A percentile compares a stretch with the other conserved stretches of the same genome.
These are phyloP conservation scores for Vulpes lagopus DNA, from an alignment of 2,113 vertebrate species.

Conservation along the genomic window DNA sequence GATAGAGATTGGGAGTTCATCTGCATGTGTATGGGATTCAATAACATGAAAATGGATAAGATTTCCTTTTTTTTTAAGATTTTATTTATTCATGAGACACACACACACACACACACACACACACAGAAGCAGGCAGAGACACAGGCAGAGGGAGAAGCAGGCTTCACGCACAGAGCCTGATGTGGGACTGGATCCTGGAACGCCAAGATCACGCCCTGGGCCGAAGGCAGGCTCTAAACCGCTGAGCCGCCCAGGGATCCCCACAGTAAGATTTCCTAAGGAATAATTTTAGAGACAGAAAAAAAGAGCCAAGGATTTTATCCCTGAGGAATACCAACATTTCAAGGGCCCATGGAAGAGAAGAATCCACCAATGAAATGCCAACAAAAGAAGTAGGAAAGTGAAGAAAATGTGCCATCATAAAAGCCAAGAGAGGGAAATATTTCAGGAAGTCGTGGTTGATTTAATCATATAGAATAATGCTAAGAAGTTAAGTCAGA, in stretches of 20 bases:
- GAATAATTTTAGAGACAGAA: neutral
- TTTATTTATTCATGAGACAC: too few relatives aligned
- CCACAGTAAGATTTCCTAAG: neutral
- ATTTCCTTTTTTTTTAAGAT: neutral
- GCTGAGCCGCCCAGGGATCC: too few relatives aligned
- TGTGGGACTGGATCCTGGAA: too few relatives aligned
- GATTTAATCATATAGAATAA: neutral
- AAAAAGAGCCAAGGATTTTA: neutral
- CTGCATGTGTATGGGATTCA: neutral
- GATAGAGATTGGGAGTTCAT: neutral
- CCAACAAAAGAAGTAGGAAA: neutral
- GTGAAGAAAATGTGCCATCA: neutral
- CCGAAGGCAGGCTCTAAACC: too few relatives aligned
- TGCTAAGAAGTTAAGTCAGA: neutral
- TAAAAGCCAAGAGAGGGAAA: neutral
- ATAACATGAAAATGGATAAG: neutral
- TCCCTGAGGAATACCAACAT: neutral
- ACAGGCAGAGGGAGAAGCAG: too few relatives aligned
- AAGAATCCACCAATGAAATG: neutral
- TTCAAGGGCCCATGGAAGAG: neutral
- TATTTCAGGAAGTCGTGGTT: neutral
- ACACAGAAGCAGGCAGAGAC: too few relatives aligned
- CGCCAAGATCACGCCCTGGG: too few relatives aligned
- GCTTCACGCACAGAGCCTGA: too few relatives aligned
- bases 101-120: too few relatives aligned